These are phyloP conservation scores for Pseudochaenichthys georgianus DNA, from an alignment of 2,797 vertebrate genomes.

Conservation along the genomic window DNA sequence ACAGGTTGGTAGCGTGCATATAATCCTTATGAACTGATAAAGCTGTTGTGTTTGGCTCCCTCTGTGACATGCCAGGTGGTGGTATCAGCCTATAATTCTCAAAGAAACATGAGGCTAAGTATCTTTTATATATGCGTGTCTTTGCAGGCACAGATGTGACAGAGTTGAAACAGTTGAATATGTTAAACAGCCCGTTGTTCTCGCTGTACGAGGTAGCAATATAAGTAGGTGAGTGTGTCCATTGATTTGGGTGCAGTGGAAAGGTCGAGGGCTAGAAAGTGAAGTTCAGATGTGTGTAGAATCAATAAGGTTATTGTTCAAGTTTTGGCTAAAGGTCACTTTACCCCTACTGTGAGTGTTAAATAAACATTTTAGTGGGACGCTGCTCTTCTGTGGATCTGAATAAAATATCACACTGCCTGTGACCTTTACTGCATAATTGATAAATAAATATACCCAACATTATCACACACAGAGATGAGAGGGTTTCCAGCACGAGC, in stretches of 20 bases:
- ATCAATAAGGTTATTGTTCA: conserved; percentile 59
- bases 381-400: conserved; percentile 40
- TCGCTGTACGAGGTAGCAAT: not conserved
- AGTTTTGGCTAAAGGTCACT: conserved; percentile 63
- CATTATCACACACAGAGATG: conserved; percentile 7
- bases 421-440: conserved; percentile 60
- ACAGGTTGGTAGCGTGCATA: conserved; percentile 42
- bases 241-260: conserved; percentile 34
- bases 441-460: conserved; percentile 44
- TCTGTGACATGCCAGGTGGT: conserved; percentile 45
- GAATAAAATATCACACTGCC: conserved; percentile 38
- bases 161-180: conserved; percentile 2
- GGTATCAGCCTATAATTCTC: conserved; percentile 26
- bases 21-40: conserved; percentile 58
- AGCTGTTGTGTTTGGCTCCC: conserved; percentile 56
- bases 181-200: conserved; percentile 28
- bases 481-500: not conserved
- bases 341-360: conserved; percentile 36
- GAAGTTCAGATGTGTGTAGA: conserved; percentile 45
- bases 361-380: conserved; percentile 43
- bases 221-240: conserved; percentile 8
- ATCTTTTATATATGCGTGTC: conserved; percentile 11
- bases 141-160: conserved; percentile 4
- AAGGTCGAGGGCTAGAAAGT: conserved; percentile 41
- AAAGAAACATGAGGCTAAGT: conserved; percentile 36